Evolutionary conservation across 2,888 invertebrate species (phyloP).

Genomic region (Tinea pellionella): DNA sequence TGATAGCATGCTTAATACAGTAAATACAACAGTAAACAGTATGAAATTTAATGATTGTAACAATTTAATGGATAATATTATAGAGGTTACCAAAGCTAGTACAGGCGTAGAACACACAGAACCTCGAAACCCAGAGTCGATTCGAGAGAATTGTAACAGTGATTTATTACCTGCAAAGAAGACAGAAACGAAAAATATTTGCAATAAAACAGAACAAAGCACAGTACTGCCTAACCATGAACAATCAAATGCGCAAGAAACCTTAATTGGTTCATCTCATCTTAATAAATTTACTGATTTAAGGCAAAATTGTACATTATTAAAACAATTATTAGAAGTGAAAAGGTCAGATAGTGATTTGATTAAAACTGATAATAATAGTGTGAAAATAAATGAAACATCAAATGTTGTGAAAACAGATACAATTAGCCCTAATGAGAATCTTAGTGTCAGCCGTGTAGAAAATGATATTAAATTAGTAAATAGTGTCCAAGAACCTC

Average conservation of each 20-base stretch:
- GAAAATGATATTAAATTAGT: neutral
- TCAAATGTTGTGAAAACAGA: conserved; percentile 23
- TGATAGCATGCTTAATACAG: conserved; percentile 26
- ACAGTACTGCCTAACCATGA: neutral
- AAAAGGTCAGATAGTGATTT: conserved; percentile 31
- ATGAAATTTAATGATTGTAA: neutral
- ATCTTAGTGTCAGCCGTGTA: neutral
- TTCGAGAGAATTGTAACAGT: neutral
- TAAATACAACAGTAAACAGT: neutral
- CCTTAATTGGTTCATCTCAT: conserved; percentile 25
- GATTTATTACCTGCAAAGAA: neutral
- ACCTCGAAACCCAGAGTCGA: neutral
- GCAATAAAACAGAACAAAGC: neutral
- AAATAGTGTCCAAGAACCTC: neutral
- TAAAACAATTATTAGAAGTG: conserved; percentile 55
- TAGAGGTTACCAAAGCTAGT: conserved; percentile 26
- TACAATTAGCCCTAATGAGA: conserved; percentile 13
- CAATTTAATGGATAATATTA: conserved; percentile 23
- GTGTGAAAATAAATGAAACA: conserved; percentile 22
- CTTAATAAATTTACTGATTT: neutral
- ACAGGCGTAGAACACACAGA: conserved; percentile 26
- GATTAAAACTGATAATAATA: conserved; percentile 30
- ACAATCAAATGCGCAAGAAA: conserved; percentile 38
- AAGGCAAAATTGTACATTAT: conserved; percentile 47
- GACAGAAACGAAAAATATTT: neutral